Conservation (phyloP, 2,797 vertebrate species). For the Otolemur crassicaudatus region DNA sequence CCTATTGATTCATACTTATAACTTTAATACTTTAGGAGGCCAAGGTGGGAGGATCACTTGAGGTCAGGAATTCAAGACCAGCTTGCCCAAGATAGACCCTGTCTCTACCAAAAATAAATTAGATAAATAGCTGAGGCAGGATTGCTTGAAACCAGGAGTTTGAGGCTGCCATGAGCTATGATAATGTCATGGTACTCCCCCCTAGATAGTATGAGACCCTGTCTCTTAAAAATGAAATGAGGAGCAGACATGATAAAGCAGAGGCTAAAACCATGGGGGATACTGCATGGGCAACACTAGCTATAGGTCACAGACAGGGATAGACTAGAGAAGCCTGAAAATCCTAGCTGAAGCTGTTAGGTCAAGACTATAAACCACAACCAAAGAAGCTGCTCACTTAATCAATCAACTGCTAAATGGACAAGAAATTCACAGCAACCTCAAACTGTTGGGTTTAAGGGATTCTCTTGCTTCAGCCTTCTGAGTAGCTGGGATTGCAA, state of each 20-base stretch:
- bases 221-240: not conserved
- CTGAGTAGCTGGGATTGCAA: too few species aligned
- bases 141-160: not conserved
- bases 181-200: too few species aligned
- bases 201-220: not conserved
- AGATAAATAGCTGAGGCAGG: not conserved
- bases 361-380: not conserved
- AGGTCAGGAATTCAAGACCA: not conserved
- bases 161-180: not conserved
- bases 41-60: not conserved
- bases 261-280: not conserved
- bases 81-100: not conserved
- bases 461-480: too few species aligned
- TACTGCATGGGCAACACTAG: not conserved
- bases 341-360: not conserved
- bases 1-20: too few species aligned
- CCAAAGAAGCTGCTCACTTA: not conserved
- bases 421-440: not conserved
- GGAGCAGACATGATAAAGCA: not conserved
- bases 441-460: too few species aligned
- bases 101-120: not conserved
- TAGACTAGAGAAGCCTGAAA: not conserved
- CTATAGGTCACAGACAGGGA: not conserved
- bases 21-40: too few species aligned
- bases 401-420: not conserved